These are phyloP conservation scores for Toxostoma redivivum DNA, from an alignment of 2,113 vertebrate species.

Conservation along the genomic window DNA sequence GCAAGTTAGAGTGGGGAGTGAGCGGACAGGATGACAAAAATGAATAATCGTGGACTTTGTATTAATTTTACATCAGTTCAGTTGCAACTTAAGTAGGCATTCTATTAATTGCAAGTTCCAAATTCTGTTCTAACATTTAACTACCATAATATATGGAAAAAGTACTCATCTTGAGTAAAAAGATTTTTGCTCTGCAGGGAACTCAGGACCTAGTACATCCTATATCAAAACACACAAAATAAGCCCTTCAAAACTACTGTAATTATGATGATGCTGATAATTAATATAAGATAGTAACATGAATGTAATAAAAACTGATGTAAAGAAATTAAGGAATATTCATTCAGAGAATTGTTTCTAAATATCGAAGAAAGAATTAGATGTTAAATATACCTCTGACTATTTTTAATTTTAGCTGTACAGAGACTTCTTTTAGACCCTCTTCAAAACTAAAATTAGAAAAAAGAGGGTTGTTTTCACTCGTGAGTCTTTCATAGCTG, in stretches of 20 bases:
- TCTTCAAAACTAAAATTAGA: neutral
- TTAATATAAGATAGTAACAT: neutral
- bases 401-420: neutral
- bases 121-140: neutral
- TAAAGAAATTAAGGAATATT: neutral
- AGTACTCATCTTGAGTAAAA: neutral
- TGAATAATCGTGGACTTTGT: neutral
- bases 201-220: neutral
- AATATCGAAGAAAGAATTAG: neutral
- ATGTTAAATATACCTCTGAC: neutral
- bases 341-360: neutral
- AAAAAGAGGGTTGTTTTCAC: neutral
- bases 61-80: neutral
- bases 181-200: neutral
- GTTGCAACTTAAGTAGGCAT: neutral
- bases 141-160: neutral
- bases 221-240: neutral
- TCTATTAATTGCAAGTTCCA: neutral
- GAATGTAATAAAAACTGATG: neutral
- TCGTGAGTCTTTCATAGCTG: neutral
- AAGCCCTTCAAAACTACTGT: neutral
- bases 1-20: fast-evolving
- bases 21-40: neutral
- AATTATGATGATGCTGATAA: neutral
- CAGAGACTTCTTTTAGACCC: neutral